Evolutionary conservation across 2,797 vertebrate species (phyloP), one percentile per base, ranked within the genome.

Genomic region (Poeciliopsis turneri): DNA sequence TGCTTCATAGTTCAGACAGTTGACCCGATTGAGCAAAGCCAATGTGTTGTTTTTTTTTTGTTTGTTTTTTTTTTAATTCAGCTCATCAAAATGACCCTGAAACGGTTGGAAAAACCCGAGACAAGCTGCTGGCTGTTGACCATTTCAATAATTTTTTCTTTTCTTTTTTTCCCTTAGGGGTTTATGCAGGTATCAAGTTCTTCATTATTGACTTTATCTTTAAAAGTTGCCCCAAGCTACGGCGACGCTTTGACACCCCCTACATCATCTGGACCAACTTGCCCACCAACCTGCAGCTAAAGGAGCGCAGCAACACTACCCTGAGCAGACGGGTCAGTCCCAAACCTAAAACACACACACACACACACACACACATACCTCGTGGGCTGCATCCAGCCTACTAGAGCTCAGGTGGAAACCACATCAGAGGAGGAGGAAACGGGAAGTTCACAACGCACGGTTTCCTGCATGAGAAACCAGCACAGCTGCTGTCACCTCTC

Each of bases 121-220:
- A 7, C 18, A 51, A 23, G 23, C 20, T 9, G 20, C 23, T 23
- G 20, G 49, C 18, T 51, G 20, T 23, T 53, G 8, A 25, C 51
- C 20, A 53, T 9, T 53, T 23, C 2, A 53, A 53, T 53, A 1
- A 25, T 25, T 53, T 25, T 12, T 25, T 55, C 4, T 55, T 11
- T 23, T 49, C 2, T 39, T 36, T 76, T 28, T 66, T 18, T 43
- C 79, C 46, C 70, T 18, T 86, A 99, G 98, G 97, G 12, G 92
- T 98, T 20, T 99, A 98, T 13, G 97, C 96, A 0, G 98, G 98
- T n/a, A 93, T 99, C 84, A 99, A 99, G 91, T 99, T 99, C 93
- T 99, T 99, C 92, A 95, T 99, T 83, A 97, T 99, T 16, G 97
- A 98, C 92, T 99, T 98, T 84, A 94, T 99, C 94, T 98, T 98